Evolutionary conservation across 2,113 vertebrate species (phyloP).

Genomic region (Pelmatolapia mariae): DNA sequence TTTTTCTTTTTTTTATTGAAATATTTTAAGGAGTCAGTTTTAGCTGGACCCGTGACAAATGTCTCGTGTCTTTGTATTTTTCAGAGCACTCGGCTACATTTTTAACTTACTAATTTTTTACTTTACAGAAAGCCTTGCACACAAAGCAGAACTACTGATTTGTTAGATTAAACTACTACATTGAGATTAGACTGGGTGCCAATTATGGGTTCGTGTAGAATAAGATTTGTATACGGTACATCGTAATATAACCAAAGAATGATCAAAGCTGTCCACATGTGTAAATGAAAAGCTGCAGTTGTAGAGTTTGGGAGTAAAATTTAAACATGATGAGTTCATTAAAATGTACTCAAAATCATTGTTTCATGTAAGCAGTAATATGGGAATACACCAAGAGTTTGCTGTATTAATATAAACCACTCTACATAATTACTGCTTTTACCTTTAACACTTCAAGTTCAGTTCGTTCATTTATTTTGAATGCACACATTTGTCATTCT

Average conservation of each 20-base stretch:
- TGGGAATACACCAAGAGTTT: not conserved
- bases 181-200: not conserved
- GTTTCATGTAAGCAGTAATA: not conserved
- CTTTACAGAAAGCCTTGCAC: not conserved
- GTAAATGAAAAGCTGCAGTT: not conserved
- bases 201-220: not conserved
- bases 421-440: not conserved
- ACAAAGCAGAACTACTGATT: not conserved
- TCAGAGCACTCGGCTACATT: not conserved
- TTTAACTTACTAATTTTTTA: not conserved
- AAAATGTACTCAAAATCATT: not conserved
- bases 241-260: not conserved
- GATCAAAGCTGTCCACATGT: not conserved
- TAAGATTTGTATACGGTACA: not conserved
- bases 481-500: not conserved
- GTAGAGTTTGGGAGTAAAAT: not conserved
- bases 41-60: not conserved
- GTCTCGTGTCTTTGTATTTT: not conserved
- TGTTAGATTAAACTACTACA: not conserved
- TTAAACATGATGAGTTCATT: not conserved
- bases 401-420: not conserved
- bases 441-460: not conserved
- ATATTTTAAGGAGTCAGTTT: not conserved
- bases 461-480: not conserved
- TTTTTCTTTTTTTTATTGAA: not conserved